A percentile compares a stretch with the other conserved stretches of the same genome.
Evolutionary conservation across 2,888 invertebrate genomes (phyloP).

Genomic region (Apotomis capreana): DNA sequence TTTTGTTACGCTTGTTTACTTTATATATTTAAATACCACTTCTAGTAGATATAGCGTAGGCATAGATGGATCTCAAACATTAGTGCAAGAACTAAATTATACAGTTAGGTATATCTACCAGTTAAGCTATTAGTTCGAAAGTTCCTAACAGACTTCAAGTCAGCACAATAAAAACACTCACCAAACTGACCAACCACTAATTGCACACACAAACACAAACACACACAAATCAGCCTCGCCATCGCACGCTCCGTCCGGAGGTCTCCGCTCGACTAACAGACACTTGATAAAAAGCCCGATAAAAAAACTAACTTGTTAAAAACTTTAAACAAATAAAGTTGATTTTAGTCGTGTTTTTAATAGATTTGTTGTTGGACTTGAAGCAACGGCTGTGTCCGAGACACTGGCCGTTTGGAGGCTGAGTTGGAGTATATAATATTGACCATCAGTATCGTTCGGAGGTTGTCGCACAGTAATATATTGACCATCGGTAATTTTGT

Average conservation of each 20-base stretch:
- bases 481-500: conserved; percentile 19
- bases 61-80: no score
- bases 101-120: conserved; percentile 9
- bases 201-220: conserved; percentile 61
- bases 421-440: not conserved
- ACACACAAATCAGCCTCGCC: conserved; percentile 53
- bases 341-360: not conserved
- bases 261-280: conserved; percentile 21
- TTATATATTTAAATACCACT: no score
- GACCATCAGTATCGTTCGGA: no score
- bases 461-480: not conserved
- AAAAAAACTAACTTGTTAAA: not conserved
- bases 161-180: conserved; percentile 52
- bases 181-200: conserved; percentile 64
- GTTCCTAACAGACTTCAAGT: not conserved
- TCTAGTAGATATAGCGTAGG: no score
- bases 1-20: no score
- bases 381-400: not conserved
- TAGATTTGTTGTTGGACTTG: not conserved
- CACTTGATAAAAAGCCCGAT: conserved; percentile 18
- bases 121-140: conserved; percentile 4
- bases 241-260: conserved; percentile 46
- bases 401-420: conserved; percentile 11
- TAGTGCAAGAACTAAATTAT: not conserved
- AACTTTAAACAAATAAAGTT: not conserved